phyloP scores from a whole-genome alignment of 2,113 vertebrate species.

The Phyllostomus discolor region DNA sequence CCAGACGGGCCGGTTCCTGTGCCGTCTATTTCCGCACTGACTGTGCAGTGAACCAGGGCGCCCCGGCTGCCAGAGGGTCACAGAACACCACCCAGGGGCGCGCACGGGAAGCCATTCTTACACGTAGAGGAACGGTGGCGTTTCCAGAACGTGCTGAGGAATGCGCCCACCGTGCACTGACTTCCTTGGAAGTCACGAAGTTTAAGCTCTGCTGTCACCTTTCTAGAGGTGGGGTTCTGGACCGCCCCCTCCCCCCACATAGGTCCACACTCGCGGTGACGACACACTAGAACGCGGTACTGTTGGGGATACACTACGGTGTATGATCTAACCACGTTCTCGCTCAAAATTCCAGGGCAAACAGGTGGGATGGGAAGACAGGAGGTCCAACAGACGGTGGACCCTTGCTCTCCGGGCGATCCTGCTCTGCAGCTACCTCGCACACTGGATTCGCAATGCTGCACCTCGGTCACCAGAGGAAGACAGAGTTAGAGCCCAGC shows the following conservation, averaged over 20 bases:
- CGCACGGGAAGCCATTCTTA: not conserved
- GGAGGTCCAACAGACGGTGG: rapidly evolving
- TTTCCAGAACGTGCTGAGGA: not conserved
- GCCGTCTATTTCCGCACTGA: not conserved
- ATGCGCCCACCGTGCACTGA: not conserved
- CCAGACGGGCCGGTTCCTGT: constrained; percentile 5
- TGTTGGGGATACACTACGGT: not conserved
- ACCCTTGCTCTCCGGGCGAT: rapidly evolving
- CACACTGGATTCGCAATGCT: not conserved
- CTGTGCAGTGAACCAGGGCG: not conserved
- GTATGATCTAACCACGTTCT: not conserved
- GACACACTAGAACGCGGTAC: not conserved
- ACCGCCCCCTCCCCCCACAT: not conserved
- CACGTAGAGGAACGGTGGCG: rapidly evolving
- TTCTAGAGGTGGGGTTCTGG: not conserved
- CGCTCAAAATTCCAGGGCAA: not conserved
- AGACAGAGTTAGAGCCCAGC: not conserved
- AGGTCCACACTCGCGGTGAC: not conserved
- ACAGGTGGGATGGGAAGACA: not conserved
- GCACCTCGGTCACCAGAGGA: not conserved
- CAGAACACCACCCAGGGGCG: not conserved
- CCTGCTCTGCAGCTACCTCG: not conserved
- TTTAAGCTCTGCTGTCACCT: not conserved
- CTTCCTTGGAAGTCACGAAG: not conserved
- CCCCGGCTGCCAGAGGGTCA: not conserved